Conservation (phyloP, 2,113 vertebrate genomes). For the Hyperoodon ampullatus region DNA sequence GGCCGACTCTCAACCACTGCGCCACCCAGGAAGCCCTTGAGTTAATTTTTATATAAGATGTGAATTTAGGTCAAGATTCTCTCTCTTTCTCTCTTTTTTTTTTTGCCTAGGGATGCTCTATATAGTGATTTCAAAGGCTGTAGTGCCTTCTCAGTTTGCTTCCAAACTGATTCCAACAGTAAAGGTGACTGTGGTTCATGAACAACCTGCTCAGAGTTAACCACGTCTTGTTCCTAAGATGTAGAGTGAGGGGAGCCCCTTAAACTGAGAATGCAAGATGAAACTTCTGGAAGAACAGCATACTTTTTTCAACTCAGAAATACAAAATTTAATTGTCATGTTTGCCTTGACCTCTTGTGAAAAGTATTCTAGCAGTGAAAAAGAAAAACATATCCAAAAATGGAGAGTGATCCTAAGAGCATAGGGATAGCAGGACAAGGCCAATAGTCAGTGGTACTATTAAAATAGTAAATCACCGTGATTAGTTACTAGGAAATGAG, state of each 20-base stretch:
- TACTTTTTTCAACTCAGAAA: constrained; percentile 26
- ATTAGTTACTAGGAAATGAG: not conserved
- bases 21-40: not conserved
- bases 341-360: not conserved
- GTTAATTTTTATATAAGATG: not conserved
- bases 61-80: not conserved
- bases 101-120: not conserved
- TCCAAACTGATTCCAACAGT: not conserved
- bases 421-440: not conserved
- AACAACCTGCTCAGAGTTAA: not conserved
- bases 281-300: not conserved
- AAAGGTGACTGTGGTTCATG: not conserved
- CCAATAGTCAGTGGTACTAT: not conserved
- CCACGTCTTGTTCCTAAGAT: not conserved
- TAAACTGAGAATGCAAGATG: not conserved
- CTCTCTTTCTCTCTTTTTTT: not conserved
- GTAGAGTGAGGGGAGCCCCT: not conserved
- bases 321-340: not conserved
- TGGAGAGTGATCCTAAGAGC: not conserved
- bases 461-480: not conserved
- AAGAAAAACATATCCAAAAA: not conserved
- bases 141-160: not conserved
- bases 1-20: no score
- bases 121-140: not conserved
- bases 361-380: constrained; percentile 43